Percentiles rank a stretch among this genome's conserved stretches.
These are phyloP conservation scores for Engraulis encrasicolus DNA, from an alignment of 2,113 vertebrate species.

Conservation along the genomic window DNA sequence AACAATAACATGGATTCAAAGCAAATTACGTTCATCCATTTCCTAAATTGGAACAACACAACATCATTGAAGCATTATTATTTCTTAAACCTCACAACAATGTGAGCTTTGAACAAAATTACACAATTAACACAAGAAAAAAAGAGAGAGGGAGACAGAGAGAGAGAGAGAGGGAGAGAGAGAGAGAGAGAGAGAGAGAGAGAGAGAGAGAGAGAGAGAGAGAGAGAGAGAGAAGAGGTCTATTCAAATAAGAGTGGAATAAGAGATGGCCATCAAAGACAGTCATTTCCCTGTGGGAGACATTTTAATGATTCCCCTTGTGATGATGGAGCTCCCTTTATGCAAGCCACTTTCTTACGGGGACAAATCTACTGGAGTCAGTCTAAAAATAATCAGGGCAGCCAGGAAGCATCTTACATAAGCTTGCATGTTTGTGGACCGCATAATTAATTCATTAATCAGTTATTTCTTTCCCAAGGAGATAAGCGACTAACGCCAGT, in stretches of 20 bases:
- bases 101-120: neutral
- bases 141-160: no score
- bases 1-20: neutral
- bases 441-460: no score
- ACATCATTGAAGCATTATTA: neutral
- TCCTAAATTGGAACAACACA: neutral
- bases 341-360: conserved; percentile 20
- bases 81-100: neutral
- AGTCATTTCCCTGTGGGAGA: conserved; percentile 23
- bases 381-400: conserved; percentile 23
- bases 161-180: neutral
- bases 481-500: conserved; percentile 41
- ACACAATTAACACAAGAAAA: conserved; percentile 1
- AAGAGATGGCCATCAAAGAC: no score
- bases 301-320: conserved; percentile 27
- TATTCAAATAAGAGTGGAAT: no score
- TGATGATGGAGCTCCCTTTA: conserved; percentile 1
- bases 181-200: no score
- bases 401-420: conserved; percentile 39
- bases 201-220: no score
- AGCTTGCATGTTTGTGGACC: conserved; percentile 34
- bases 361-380: conserved; percentile 28
- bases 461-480: conserved; percentile 29
- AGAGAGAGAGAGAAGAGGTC: no score
- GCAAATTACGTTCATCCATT: neutral